A percentile compares a stretch with the other conserved stretches of the same genome.
phyloP scores from a whole-genome alignment of 2,888 invertebrate species.

The Mimas tiliae region DNA sequence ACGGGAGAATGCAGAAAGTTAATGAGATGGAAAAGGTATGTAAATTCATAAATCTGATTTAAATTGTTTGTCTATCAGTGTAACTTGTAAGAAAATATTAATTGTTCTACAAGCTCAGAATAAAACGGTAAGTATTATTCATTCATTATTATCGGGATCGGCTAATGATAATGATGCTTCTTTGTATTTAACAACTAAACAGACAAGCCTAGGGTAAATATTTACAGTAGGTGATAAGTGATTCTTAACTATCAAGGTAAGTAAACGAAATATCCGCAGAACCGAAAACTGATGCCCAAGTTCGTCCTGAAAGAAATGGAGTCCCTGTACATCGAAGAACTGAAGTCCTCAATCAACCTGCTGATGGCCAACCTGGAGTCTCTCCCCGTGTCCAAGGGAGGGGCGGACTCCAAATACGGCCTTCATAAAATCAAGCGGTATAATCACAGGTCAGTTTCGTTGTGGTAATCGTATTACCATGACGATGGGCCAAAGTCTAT shows the following conservation, averaged over 20 bases:
- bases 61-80: background rate
- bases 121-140: too few relatives aligned
- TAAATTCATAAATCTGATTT: background rate
- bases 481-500: conserved; percentile 41
- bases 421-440: conserved; percentile 99
- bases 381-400: conserved; percentile 98
- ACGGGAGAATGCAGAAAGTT: conserved; percentile 98
- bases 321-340: conserved; percentile 98
- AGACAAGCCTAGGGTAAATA: too few relatives aligned
- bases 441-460: conserved; percentile 94
- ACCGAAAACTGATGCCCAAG: conserved; percentile 98
- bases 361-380: conserved; percentile 99
- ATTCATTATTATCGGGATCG: too few relatives aligned
- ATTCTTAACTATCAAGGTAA: too few relatives aligned
- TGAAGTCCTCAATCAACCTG: conserved; percentile 98
- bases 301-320: conserved; percentile 99
- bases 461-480: conserved; percentile 22
- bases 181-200: too few relatives aligned
- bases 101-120: too few relatives aligned
- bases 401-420: conserved; percentile 98
- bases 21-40: conserved; percentile 98
- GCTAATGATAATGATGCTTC: too few relatives aligned
- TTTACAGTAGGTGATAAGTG: too few relatives aligned
- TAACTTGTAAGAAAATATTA: too few relatives aligned
- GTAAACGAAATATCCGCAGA: conserved; percentile 79